Base-by-base conservation (phyloP, 2,113 vertebrate species). In the Vanacampus margaritifer region DNA sequence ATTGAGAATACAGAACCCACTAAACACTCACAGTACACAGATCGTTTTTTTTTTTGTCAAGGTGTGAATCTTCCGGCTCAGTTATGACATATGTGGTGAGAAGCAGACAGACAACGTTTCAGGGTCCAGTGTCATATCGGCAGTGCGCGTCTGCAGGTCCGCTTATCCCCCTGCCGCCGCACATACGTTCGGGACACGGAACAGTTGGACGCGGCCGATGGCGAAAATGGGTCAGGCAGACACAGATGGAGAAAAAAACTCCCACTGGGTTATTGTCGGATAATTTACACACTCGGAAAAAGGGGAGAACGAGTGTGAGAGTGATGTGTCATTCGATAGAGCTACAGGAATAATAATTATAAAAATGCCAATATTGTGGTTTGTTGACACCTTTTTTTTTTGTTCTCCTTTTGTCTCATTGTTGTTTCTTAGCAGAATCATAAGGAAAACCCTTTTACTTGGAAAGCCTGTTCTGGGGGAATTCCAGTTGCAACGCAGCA, bases 121-220 rank as follows among this genome's bases (percentile, higher is more conserved):
- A 32, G 73, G 85, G 85, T 89, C 86, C 84, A 84, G 88, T 85
- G 81, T 90, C 85, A 87, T 86, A 81, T 90, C 87, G 79, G 80
- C 75, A 76, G 73, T 73, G 78, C 84, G 86, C 78, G 83, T 86
- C 76, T 88, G 84, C 75, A 77, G 75, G 83, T 87, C 82, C 83
- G 65, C 85, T 89, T 88, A 91, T 90, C 89, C 90, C 85, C 91
- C 83, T 84, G 85, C 88, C 87, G 89, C 84, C 60, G 74, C 90
- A 85, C 92, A 93, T 93, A 93, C 93, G 92, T 90, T 93, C 79
- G 78, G 85, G 87, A 90, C 84, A 82, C 71, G 56, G 81, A 92
- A 93, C 92, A 92, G 91, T 93, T 92, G 92, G 92, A 92, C 70
- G 72, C 89, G 90, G 89, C 92, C 87, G 73, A 90, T 86, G 91